These are phyloP conservation scores for Tetramorium bicarinatum DNA, from an alignment of 2,888 invertebrate genomes.

Conservation along the genomic window DNA sequence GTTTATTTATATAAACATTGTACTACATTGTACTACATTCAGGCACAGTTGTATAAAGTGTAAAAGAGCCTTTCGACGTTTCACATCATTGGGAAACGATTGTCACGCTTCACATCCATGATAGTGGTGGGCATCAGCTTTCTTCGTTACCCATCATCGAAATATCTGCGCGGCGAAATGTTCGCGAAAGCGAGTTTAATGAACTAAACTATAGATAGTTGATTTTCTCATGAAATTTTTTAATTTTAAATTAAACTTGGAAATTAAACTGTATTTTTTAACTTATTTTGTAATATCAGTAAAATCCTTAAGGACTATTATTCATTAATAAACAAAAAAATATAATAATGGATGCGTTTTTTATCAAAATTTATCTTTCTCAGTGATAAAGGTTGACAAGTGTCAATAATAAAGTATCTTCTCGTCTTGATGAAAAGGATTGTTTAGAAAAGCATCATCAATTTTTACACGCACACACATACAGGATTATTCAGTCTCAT, in stretches of 20 bases:
- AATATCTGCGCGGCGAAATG: not conserved
- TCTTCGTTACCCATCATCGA: not conserved
- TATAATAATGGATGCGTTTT: too few species aligned
- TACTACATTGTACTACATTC: not conserved
- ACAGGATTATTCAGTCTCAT: too few species aligned
- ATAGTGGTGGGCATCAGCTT: not conserved
- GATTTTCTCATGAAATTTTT: not conserved
- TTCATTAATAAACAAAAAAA: too few species aligned
- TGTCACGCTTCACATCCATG: not conserved
- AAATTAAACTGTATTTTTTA: too few species aligned
- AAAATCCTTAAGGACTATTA: not conserved
- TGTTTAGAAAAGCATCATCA: too few species aligned
- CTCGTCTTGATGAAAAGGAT: too few species aligned
- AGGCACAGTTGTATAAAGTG: not conserved
- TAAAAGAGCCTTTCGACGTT: not conserved
- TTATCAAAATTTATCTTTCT: too few species aligned
- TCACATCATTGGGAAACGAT: not conserved
- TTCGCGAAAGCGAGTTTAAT: not conserved
- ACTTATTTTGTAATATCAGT: not conserved
- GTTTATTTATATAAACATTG: not conserved
- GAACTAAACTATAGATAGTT: not conserved
- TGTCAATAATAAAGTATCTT: too few species aligned
- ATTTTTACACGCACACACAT: too few species aligned
- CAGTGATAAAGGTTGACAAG: too few species aligned
- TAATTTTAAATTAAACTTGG: not conserved